Base-by-base conservation (phyloP, 1,140 invertebrate genomes). In the Drosophila sturtevanti region DNA sequence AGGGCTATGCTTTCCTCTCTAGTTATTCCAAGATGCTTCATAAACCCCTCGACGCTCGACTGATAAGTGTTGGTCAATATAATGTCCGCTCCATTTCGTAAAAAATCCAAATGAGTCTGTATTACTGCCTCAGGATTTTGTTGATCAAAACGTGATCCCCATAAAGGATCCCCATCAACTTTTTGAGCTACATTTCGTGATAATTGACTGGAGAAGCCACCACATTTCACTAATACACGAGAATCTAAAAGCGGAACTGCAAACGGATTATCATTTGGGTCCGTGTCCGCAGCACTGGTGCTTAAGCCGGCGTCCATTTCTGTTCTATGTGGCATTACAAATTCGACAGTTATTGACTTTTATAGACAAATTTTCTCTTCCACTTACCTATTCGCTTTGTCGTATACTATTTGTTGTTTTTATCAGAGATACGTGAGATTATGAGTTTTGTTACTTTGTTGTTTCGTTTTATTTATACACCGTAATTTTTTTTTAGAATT, bases 41-140 rank as follows among this genome's bases (percentile, higher is more conserved):
- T 92, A 82, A 98, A 96, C 0, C 97, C 96, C 18, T 94, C 93
- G 44, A 98, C 92, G 10, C 95, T 96, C 0, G 97, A 96, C 93
- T 98, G 97, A 90, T 98, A 99, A 1, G 97, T 98, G 67, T 96
- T 96, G 4, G 97, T 98, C 70, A 96, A 94, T 51, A 98, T 95
- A 27, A 98, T 93, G 85, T 98, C 95, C 12, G 97, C 95, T 2
- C 97, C 97, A 81, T 96, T 96, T 27, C 92, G 93, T 14, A 97
- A 90, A 89, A 96, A 98, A 92, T 96, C 96, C 67, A 96, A 92
- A 92, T 98, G 97, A 0, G 95, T 95, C 72, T 95, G 92, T 35
- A 95, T 93, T 59, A 98, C 94, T 3, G 95, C 95, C 21, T 95
- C 92, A 0, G 95, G 95, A 86, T 97, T 92, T 0, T 94, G 94